Evolutionary conservation across 1,140 invertebrate genomes (phyloP), one percentile per base, ranked within the genome.

Genomic region (Drosophila neocordata): DNA sequence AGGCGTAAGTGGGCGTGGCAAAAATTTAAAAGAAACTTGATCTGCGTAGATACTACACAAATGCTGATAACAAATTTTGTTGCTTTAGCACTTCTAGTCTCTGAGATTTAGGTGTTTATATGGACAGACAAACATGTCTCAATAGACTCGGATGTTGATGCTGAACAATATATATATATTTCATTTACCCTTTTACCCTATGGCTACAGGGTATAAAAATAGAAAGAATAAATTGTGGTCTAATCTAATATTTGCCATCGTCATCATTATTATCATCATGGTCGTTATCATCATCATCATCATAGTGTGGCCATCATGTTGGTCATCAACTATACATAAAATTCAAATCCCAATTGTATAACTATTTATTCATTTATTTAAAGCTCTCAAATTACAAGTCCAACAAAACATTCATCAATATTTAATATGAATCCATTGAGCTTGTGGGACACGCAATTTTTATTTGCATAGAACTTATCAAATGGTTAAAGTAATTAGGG

Each of bases 351-450:
- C 27, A 56, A 18, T 56, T 56, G 53, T 34, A 8, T 56, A 56
- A 56, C 24, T 34, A 35, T 56, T 68, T 34, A 56, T 56, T 68
- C 74, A 73, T 69, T 76, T 73, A 63, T 73, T 61, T 13, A 53
- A 64, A 18, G 22, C 24, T 22, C 48, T 58, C 52, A 82, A 87
- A 87, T 88, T 78, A 82, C 78, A 65, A 57, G 65, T 67, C 83
- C 87, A 87, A 87, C 63, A 87, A 27, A 70, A 60, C 65, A 63
- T 78, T 75, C 72, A 79, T 88, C 60, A 77, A 78, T 87, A 57
- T 64, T 73, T 88, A 71, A 87, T 87, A 63, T 18, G 8, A 24
- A 59, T 24, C 59, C 34, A 24, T 12, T 7, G 37, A 51, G 31
- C 20, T 58, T 44, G 18, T 0, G 13, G 15, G 57, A 34, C 79